These are phyloP conservation scores for Dendrocincla fuliginosa DNA, from an alignment of 2,797 vertebrate genomes.

Conservation along the genomic window DNA sequence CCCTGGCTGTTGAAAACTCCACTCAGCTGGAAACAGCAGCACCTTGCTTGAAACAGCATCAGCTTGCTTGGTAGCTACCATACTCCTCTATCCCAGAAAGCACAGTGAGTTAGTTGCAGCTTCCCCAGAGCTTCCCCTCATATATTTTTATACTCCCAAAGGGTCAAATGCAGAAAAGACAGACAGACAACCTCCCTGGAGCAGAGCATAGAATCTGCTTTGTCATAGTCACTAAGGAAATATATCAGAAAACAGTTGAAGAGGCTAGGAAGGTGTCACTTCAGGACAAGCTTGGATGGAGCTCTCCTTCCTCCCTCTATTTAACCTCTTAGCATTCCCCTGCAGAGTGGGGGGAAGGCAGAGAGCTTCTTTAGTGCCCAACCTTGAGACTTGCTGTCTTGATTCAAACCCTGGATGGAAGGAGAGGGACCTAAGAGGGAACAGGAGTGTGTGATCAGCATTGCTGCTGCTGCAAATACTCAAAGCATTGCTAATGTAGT, in stretches of 20 bases:
- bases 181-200: not conserved
- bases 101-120: not conserved
- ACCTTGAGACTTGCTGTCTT: slow-evolving; percentile 30
- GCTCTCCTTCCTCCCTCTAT: slow-evolving; percentile 4
- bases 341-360: slow-evolving; percentile 29
- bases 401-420: slow-evolving; percentile 52
- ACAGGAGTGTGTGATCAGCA: slow-evolving; percentile 20
- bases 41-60: not conserved
- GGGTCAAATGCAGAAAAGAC: not conserved
- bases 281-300: slow-evolving; percentile 14
- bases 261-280: not conserved
- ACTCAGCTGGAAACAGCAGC: not conserved
- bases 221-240: slow-evolving; percentile 24
- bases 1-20: not conserved
- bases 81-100: not conserved
- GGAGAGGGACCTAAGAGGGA: slow-evolving; percentile 61
- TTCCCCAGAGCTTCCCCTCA: not conserved
- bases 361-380: slow-evolving; percentile 33
- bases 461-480: not conserved
- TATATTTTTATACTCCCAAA: not conserved
- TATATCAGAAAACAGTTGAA: not conserved
- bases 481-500: not conserved
- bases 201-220: slow-evolving; percentile 4
- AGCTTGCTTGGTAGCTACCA: not conserved
- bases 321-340: slow-evolving; percentile 38